Evolutionary conservation across 2,113 vertebrate genomes (phyloP).

Genomic region (Cebus imitator): DNA sequence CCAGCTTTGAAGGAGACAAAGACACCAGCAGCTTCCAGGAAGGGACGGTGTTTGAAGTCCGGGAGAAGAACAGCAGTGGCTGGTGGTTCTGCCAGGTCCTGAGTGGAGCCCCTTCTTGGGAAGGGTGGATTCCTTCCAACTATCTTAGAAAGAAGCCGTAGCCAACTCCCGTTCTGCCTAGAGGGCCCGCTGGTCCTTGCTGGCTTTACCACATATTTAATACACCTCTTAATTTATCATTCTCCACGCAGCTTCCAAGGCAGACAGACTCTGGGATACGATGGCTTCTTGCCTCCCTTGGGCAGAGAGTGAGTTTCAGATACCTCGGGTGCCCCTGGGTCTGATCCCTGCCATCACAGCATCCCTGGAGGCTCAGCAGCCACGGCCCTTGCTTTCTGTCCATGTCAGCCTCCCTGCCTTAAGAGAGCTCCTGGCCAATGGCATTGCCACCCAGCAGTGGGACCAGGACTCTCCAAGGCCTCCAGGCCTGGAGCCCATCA

Average conservation of each 20-base stretch:
- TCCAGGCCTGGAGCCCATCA: background rate
- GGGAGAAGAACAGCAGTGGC: slow-evolving; percentile 93
- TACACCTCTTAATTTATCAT: slow-evolving; percentile 88
- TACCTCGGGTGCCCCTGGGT: background rate
- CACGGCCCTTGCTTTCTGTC: background rate
- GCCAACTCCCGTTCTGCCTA: background rate
- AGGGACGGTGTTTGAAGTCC: slow-evolving; percentile 95
- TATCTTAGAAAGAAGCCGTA: slow-evolving; percentile 97
- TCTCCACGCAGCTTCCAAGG: slow-evolving; percentile 71
- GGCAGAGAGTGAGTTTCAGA: background rate
- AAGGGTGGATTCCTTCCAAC: slow-evolving; percentile 99
- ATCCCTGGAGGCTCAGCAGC: background rate
- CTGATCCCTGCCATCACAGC: background rate
- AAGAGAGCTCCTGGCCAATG: background rate
- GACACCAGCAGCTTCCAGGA: slow-evolving; percentile 95
- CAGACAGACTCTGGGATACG: slow-evolving; percentile 46
- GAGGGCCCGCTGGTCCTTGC: slow-evolving; percentile 43
- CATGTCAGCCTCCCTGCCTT: background rate
- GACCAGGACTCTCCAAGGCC: background rate
- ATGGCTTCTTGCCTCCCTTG: background rate
- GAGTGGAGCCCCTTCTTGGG: slow-evolving; percentile 87
- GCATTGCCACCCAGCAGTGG: background rate
- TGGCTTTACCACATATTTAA: slow-evolving; percentile 86
- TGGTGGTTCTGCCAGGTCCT: slow-evolving; percentile 99
- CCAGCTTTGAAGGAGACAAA: slow-evolving; percentile 96